A percentile compares a stretch with the other conserved stretches of the same genome.
Evolutionary conservation across 1,140 invertebrate genomes (phyloP).

Genomic region (Heliconius himera): DNA sequence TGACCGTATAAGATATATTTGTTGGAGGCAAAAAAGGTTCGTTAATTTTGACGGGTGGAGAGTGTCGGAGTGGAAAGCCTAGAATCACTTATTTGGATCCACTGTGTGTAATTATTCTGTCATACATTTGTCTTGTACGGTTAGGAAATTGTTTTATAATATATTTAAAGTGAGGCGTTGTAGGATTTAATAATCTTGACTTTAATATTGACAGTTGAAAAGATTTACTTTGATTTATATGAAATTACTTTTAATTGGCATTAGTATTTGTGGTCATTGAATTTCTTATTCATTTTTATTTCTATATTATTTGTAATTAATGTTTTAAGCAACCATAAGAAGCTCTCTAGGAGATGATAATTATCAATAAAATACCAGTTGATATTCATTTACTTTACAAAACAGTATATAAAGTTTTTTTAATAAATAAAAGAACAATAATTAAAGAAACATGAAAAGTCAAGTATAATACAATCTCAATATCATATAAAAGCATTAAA

Average conservation of each 20-base stretch:
- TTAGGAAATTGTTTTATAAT: slow-evolving; percentile 38
- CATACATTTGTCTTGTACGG: slow-evolving; percentile 37
- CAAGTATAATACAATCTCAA: not conserved
- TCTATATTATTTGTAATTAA: no score
- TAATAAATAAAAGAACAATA: no score
- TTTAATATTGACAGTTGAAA: not conserved
- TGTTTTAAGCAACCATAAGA: no score
- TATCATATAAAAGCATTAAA: slow-evolving; percentile 7
- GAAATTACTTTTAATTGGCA: not conserved
- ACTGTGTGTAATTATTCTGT: slow-evolving; percentile 68
- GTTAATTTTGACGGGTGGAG: slow-evolving; percentile 75
- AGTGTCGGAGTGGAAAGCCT: slow-evolving; percentile 75
- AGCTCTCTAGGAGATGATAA: no score
- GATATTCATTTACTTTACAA: no score
- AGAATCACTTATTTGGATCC: slow-evolving; percentile 71
- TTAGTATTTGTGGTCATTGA: not conserved
- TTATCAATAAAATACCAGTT: no score
- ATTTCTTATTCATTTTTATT: no score
- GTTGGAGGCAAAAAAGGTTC: slow-evolving; percentile 59
- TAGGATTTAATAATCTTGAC: not conserved
- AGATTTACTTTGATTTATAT: not conserved
- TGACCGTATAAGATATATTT: slow-evolving; percentile 30
- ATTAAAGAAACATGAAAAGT: not conserved
- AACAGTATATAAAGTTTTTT: no score
- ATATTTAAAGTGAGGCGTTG: not conserved